Conservation (phyloP, 2,113 vertebrate genomes). For the Sander vitreus region DNA sequence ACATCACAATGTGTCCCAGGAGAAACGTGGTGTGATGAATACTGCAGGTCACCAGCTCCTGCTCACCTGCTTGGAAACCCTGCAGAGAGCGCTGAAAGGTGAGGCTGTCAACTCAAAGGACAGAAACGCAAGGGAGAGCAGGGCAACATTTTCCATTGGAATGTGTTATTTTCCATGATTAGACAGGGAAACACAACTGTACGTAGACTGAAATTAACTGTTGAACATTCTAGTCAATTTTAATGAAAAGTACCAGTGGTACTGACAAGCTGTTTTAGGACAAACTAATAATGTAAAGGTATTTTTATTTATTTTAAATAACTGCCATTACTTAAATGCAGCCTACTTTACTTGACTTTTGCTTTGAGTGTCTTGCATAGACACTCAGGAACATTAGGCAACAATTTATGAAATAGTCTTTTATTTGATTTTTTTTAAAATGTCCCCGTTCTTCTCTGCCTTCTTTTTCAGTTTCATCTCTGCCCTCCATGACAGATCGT, state of each 20-base stretch:
- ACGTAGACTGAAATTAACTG: background rate
- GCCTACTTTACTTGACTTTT: background rate
- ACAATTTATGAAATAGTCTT: background rate
- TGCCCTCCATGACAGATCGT: conserved; percentile 97
- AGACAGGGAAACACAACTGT: background rate
- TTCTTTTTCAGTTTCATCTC: conserved; percentile 89
- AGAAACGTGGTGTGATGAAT: conserved; percentile 94
- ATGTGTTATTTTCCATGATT: background rate
- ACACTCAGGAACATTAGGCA: background rate
- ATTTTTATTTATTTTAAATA: background rate
- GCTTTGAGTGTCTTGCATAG: background rate
- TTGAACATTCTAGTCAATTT: background rate
- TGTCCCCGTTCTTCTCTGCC: background rate
- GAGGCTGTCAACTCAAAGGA: conserved; percentile 26
- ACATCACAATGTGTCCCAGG: conserved; percentile 81
- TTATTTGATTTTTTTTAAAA: background rate
- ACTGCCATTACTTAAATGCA: background rate
- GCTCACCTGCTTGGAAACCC: conserved; percentile 94
- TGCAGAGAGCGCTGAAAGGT: conserved; percentile 99
- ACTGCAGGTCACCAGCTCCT: conserved; percentile 93
- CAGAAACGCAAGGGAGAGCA: background rate
- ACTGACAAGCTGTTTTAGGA: background rate
- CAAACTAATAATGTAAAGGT: background rate
- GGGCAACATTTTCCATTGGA: background rate
- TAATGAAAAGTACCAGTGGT: background rate